A percentile compares a stretch with the other conserved stretches of the same genome.
These are phyloP conservation scores for Perognathus longimembris DNA, from an alignment of 2,113 vertebrate species.

Conservation along the genomic window DNA sequence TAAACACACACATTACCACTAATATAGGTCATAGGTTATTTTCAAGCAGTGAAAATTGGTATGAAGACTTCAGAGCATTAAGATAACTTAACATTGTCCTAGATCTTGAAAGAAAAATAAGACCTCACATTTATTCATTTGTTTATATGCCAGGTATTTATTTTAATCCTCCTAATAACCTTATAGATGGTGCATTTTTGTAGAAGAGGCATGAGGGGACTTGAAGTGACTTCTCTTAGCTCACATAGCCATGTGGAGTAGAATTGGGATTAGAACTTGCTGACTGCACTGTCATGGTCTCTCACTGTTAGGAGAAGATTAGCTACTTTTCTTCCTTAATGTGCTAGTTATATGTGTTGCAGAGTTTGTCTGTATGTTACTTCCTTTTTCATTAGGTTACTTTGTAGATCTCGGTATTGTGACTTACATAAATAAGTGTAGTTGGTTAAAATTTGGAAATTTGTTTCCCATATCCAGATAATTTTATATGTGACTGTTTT, in stretches of 20 bases:
- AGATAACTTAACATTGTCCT: neutral
- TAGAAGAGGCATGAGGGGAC: neutral
- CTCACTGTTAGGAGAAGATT: neutral
- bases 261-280: neutral
- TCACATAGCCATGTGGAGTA: no score
- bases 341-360: neutral
- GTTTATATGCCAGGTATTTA: neutral
- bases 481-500: neutral
- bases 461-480: neutral
- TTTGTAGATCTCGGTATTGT: constrained; percentile 36
- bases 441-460: constrained; percentile 41
- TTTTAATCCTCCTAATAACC: neutral
- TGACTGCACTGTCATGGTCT: neutral
- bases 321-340: neutral
- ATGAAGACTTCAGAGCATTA: neutral
- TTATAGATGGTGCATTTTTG: neutral
- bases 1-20: neutral
- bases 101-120: neutral
- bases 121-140: neutral
- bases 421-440: constrained; percentile 20
- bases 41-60: neutral
- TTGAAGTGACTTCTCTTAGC: neutral
- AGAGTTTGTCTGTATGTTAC: neutral
- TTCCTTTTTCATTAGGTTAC: constrained; percentile 1
- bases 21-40: neutral